Base-by-base conservation (phyloP, 1,140 invertebrate species). In the Drosophila rufa region DNA sequence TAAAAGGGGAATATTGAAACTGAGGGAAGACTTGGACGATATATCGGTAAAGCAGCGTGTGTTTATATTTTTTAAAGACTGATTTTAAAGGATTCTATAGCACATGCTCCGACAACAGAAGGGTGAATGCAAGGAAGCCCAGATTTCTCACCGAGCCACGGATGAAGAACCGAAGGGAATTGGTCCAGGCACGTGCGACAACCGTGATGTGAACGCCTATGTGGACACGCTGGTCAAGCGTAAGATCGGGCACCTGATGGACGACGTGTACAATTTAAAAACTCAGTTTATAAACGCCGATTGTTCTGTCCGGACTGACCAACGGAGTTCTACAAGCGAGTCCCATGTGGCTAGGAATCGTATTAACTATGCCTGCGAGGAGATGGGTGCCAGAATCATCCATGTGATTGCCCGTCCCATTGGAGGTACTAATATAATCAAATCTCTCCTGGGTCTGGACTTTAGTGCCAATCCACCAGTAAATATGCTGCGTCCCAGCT, bases 381-480 rank as follows among this genome's bases (percentile, higher is more conserved):
- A 86, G 2, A 27, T 92, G 53, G 90, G 90, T 0, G 90, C 90
- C 15, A 67, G 68, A 6, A 58, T 91, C 9, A 47, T 65, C 2
- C n/a, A 46, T 7, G 80, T 83, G 0, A 0, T 42, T 0, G 90
- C 90, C 1, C 27, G 19, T 0, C 79, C 90, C 5, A 61, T 92
- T 7, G 53, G 45, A 1, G 19, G 59, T 1, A 60, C 42, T 7
- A 84, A 58, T 25, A 8, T 92, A 1, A 7, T 89, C 0, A 86
- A 71, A 50, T 27, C 19, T 0, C 3, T 91, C 0, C 27, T 92
- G 1, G 90, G 90, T 0, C 51, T 92, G 8, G 85, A 91, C 6
- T 92, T 83, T 7, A 75, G 65, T 47, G 48, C 78, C 0, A 92
- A 92, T 75, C 75, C 91, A 7, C 91, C 91, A 0, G 58, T 92